Evolutionary conservation across 1,140 invertebrate genomes (phyloP).

Genomic region (Stegodyphus mimosarum): DNA sequence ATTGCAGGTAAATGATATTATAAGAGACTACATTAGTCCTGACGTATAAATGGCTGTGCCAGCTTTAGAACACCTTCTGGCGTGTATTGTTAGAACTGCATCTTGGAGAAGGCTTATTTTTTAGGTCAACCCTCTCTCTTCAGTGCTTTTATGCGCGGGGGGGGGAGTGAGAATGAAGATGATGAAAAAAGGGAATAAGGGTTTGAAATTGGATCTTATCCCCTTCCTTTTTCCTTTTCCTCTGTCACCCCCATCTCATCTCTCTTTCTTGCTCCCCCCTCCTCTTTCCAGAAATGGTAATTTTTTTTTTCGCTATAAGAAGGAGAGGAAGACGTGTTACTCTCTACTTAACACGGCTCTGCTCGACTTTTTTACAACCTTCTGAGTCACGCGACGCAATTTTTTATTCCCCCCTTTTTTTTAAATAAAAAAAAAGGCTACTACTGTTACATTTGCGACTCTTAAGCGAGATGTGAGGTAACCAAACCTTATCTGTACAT

Average conservation of each 20-base stretch:
- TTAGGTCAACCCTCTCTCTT: neutral
- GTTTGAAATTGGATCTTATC: slow-evolving; percentile 44
- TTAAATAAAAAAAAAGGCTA: too few relatives aligned
- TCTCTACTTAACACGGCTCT: slow-evolving; percentile 14
- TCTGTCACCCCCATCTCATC: neutral
- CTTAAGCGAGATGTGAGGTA: too few relatives aligned
- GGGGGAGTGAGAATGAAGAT: neutral
- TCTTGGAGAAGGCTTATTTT: too few relatives aligned
- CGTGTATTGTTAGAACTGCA: too few relatives aligned
- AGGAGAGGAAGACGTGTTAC: neutral
- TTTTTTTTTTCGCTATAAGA: slow-evolving; percentile 7
- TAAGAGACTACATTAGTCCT: too few relatives aligned
- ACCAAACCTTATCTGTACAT: too few relatives aligned
- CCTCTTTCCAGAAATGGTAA: neutral
- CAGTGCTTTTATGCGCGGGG: neutral
- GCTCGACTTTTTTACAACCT: neutral
- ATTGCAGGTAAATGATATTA: too few relatives aligned
- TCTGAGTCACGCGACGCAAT: neutral
- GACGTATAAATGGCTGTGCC: too few relatives aligned
- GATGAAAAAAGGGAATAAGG: neutral
- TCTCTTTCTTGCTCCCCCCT: neutral
- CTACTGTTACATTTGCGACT: too few relatives aligned
- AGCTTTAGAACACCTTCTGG: too few relatives aligned
- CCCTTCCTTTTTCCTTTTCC: slow-evolving; percentile 12
- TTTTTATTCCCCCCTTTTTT: neutral